These are phyloP conservation scores for Labrus mixtus DNA, from an alignment of 2,113 vertebrate species.

Conservation along the genomic window DNA sequence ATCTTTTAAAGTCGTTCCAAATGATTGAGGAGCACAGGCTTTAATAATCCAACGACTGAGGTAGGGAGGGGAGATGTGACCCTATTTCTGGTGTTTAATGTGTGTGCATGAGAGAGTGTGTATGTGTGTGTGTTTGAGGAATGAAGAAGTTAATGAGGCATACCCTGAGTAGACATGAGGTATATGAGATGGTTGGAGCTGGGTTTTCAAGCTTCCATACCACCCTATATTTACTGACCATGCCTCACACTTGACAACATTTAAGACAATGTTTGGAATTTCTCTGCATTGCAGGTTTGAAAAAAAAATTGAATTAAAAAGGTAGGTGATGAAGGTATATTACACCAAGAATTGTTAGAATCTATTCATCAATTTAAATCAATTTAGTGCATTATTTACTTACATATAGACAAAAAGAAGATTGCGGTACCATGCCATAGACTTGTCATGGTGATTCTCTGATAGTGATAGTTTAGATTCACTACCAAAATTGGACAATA, in stretches of 20 bases:
- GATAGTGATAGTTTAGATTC: too few species aligned
- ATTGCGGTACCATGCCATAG: neutral
- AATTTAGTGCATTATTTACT: neutral
- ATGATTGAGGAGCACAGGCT: slow-evolving; percentile 16
- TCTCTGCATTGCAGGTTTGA: neutral
- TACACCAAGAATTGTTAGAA: too few species aligned
- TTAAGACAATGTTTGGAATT: neutral
- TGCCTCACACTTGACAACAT: neutral
- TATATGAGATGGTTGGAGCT: slow-evolving; percentile 4
- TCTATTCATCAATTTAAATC: neutral
- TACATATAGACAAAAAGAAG: neutral
- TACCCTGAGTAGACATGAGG: slow-evolving; percentile 3
- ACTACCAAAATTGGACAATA: too few species aligned
- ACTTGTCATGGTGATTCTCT: too few species aligned
- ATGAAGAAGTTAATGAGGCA: slow-evolving; percentile 20
- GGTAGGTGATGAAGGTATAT: too few species aligned
- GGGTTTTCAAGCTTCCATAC: neutral
- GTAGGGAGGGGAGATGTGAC: slow-evolving; percentile 25
- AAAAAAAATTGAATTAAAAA: neutral
- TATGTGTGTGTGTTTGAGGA: neutral
- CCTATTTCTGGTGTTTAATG: slow-evolving; percentile 31
- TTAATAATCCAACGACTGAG: slow-evolving; percentile 41
- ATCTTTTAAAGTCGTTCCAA: slow-evolving; percentile 16
- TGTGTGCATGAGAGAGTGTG: neutral
- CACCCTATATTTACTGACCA: neutral